phyloP scores from a whole-genome alignment of 2,113 vertebrate species.

The Lophochroa leadbeateri region DNA sequence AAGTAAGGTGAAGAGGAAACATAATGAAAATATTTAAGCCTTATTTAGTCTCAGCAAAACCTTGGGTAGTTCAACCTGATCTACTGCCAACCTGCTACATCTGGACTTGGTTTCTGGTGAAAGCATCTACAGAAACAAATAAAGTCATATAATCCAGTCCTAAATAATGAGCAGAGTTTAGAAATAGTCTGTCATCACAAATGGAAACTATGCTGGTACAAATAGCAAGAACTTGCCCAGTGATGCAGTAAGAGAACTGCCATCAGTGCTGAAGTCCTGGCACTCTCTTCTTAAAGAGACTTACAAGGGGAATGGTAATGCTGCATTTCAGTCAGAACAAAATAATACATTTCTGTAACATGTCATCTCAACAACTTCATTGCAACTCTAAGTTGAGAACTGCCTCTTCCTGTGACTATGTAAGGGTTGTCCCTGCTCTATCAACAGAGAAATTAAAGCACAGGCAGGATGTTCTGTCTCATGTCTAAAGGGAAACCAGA shows the following conservation, averaged over 20 bases:
- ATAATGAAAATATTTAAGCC: slow-evolving; percentile 63
- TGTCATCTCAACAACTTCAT: not conserved
- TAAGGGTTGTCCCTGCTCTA: not conserved
- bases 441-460: not conserved
- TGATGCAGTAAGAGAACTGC: not conserved
- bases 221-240: not conserved
- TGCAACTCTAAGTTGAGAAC: not conserved
- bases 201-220: slow-evolving; percentile 48
- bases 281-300: not conserved
- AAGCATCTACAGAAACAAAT: slow-evolving; percentile 47
- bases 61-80: slow-evolving; percentile 25
- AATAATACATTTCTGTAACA: not conserved
- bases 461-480: not conserved
- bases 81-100: slow-evolving; percentile 6
- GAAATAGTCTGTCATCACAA: slow-evolving; percentile 38
- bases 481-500: not conserved
- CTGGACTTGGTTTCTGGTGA: slow-evolving; percentile 56
- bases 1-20: slow-evolving; percentile 56
- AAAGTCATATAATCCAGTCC: slow-evolving; percentile 48
- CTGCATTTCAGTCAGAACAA: not conserved
- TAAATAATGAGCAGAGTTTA: slow-evolving; percentile 39
- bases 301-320: not conserved
- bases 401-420: not conserved
- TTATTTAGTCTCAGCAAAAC: slow-evolving; percentile 66
- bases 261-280: not conserved